Base-by-base conservation (phyloP, 2,797 vertebrate genomes). In the Parotocinclus haroldoi region DNA sequence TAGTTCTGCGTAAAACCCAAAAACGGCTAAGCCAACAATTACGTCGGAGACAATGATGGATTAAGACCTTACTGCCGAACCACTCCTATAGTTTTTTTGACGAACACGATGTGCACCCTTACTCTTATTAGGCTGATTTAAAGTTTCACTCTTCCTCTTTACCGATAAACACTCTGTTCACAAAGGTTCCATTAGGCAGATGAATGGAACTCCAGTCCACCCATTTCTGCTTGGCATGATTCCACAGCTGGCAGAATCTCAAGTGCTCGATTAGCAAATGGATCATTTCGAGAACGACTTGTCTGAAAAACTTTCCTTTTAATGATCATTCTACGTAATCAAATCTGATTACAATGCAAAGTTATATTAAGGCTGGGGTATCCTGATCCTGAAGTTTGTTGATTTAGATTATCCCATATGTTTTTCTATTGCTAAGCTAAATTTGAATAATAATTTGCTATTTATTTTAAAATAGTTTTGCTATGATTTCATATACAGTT, bases 191-290 rank as follows among this genome's bases (percentile, higher is more conserved):
- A 74, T 74, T 74, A 71, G 38, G 40, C 51, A 50, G 71, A 71
- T 77, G 60, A 77, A 74, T 38, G 56, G 52, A 71, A 57, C 60
- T 66, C 61, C 61, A 54, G 10, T 50, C 45, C 65, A 63, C 64
- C 60, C 54, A 45, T 71, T 68, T 74, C 40, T 13, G 13, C 9
- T 46, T 68, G 64, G 75, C 51, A 0, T 17, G 3, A 49, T 8
- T 70, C 71, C 71, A 73, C 3, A 3, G 16, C 10, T 44, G 49
- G 59, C 60, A 65, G 60, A 56, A 55, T 36, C 46, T 65, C 65
- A 16, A 40, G 42, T 3, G 18, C n/a, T 54, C 44, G 8, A 64
- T 45, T 19, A 66, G 53, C 48, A 60, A 50, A 12, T 50, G 11
- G 18, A 66, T 49, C 10, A 4, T 27, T n/a, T n/a, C 7, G 3